Conservation (phyloP, 2,888 invertebrate genomes). For the Drosophila crucigera region DNA sequence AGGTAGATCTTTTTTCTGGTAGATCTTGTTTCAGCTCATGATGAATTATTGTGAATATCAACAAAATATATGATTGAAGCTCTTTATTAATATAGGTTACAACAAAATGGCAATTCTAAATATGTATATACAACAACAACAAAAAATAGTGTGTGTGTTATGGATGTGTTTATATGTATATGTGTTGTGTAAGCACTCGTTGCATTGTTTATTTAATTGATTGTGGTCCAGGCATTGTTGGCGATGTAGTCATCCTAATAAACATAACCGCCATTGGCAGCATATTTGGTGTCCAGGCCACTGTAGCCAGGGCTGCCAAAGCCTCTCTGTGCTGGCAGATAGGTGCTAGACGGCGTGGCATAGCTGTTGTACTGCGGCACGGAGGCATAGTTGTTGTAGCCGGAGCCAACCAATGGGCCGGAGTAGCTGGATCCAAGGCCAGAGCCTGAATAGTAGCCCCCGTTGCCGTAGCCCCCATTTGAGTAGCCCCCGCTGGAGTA, state of each 20-base stretch:
- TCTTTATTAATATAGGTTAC: conserved; percentile 14
- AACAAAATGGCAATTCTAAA: not conserved
- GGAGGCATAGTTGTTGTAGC: conserved; percentile 49
- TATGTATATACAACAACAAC: conserved; percentile 14
- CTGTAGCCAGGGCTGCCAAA: conserved; percentile 42
- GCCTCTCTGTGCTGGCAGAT: conserved; percentile 50
- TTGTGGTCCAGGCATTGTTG: not conserved
- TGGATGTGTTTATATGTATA: conserved; percentile 3
- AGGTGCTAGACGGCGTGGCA: conserved; percentile 58
- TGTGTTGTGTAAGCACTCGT: not conserved
- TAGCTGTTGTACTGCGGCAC: conserved; percentile 62
- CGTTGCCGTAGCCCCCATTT: conserved; percentile 24
- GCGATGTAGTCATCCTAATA: conserved; percentile 57
- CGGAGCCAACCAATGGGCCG: conserved; percentile 24
- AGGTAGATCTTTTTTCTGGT: too few relatives aligned
- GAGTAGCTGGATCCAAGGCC: conserved; percentile 26
- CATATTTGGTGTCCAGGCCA: conserved; percentile 77
- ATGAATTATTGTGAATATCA: not conserved
- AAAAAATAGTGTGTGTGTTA: not conserved
- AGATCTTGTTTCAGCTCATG: too few relatives aligned
- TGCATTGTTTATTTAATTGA: not conserved
- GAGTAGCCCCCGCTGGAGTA: conserved; percentile 4
- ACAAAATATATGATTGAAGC: not conserved
- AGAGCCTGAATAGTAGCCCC: conserved; percentile 41
- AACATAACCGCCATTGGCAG: conserved; percentile 77